Evolutionary conservation across 2,113 vertebrate genomes (phyloP), one percentile per base, ranked within the genome.

Genomic region (Salvelinus sp.): DNA sequence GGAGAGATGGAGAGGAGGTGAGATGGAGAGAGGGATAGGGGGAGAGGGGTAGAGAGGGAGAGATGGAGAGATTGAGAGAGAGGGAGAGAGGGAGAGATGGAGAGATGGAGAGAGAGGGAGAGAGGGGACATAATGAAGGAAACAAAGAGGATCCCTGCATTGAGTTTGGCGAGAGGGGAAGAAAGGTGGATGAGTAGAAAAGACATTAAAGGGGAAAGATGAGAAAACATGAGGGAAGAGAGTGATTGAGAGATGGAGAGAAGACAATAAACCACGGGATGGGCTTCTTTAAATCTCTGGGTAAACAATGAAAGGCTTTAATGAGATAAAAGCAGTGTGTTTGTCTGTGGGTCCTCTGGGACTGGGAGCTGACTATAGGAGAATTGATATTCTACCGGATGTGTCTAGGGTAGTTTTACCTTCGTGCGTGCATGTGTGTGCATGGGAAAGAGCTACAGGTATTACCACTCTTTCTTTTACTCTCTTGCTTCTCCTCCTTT

Each of bases 281-380:
- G 86, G 88, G 88, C 81, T 85, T 90, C 79, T 65, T 88, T 88
- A 90, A 93, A 90, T 87, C 87, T 85, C 84, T 86, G 87, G 54
- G 85, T 90, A 92, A 91, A 92, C 89, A 92, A 93, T 94, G 91
- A 93, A 78, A 83, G 77, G 86, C 91, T 91, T 92, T 89, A 92
- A 92, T 90, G 91, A 91, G 91, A 91, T 89, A 89, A 89, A 89
- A 82, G 78, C 80, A 79, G 65, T 71, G 80, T 88, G 86, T 91
- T 91, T 92, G 90, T 89, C 86, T 85, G 79, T 79, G 63, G 54
- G 84, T 88, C 89, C 83, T 13, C 13, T 62, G 90, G 90, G 91
- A 91, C 12, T 54, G 64, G 82, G 20, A 27, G 33, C 63, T 5
- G 3, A n/a, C n/a, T 2, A 12, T 28, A 68, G 66, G 66, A 68